Evolutionary conservation across 2,113 vertebrate genomes (phyloP).

Genomic region (Delphinapterus leucas): DNA sequence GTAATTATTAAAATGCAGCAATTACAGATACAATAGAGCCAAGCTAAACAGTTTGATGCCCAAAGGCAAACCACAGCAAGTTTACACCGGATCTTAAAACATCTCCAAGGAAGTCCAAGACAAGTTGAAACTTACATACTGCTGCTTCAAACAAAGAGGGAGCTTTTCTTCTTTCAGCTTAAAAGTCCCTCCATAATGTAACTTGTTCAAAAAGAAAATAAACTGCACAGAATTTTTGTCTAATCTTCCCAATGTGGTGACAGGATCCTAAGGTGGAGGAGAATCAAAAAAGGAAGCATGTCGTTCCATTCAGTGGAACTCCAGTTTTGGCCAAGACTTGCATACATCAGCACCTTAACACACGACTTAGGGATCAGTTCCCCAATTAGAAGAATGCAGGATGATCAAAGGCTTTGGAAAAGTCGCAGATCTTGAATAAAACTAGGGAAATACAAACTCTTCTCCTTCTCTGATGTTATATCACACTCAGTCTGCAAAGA

Average conservation of each 20-base stretch:
- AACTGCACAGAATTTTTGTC: conserved; percentile 44
- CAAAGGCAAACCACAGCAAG: conserved; percentile 70
- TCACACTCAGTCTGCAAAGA: not conserved
- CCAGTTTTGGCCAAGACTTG: not conserved
- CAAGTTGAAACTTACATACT: conserved; percentile 67
- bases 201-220: conserved; percentile 63
- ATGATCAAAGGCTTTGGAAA: not conserved
- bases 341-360: not conserved
- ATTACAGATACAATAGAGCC: conserved; percentile 66
- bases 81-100: conserved; percentile 70
- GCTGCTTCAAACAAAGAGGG: conserved; percentile 47
- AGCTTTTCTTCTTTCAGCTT: conserved; percentile 52
- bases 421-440: not conserved
- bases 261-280: conserved; percentile 12
- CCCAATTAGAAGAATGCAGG: not conserved
- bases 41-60: conserved; percentile 74
- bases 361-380: not conserved
- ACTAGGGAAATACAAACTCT: not conserved
- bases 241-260: conserved; percentile 57
- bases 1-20: conserved; percentile 75
- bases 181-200: conserved; percentile 39
- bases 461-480: not conserved
- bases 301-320: not conserved
- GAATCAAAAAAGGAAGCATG: not conserved
- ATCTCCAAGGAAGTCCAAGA: conserved; percentile 65